Percentiles rank a stretch among this genome's conserved stretches.
Conservation (phyloP, 1,140 invertebrate species). For the Anadara kagoshimensis region DNA sequence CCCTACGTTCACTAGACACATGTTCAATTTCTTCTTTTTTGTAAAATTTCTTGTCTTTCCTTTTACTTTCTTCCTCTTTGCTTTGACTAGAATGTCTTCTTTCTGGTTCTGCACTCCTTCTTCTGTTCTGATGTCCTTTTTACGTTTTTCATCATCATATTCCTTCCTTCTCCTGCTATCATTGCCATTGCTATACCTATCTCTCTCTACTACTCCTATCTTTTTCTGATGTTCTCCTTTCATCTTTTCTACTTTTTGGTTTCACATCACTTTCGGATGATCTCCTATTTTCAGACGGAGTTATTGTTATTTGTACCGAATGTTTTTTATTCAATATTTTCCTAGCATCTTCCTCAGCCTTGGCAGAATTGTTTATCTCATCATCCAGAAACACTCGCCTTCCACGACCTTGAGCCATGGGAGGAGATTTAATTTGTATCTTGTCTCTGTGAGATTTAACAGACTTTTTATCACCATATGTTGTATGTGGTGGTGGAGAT, state of each 20-base stretch:
- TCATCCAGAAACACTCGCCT: constrained; percentile 47
- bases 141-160: constrained; percentile 15
- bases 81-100: constrained; percentile 1
- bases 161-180: constrained; percentile 17
- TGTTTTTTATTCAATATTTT: constrained; percentile 40
- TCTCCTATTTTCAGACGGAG: constrained; percentile 18
- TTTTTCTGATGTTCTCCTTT: constrained; percentile 2
- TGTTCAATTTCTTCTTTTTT: constrained; percentile 1
- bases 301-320: constrained; percentile 54
- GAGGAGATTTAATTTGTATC: constrained; percentile 7
- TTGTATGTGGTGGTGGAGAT: constrained; percentile 2
- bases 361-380: constrained; percentile 2
- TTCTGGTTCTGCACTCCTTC: constrained; percentile 20
- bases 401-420: constrained; percentile 9
- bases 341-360: constrained; percentile 37
- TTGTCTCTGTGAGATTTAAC: background rate
- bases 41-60: background rate
- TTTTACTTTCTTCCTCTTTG: background rate
- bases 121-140: constrained; percentile 19
- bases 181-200: background rate
- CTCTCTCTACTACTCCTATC: constrained; percentile 16
- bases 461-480: constrained; percentile 10
- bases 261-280: constrained; percentile 15
- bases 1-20: background rate
- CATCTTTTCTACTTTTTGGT: constrained; percentile 4